Evolutionary conservation across 2,113 vertebrate species (phyloP).

Genomic region (Origma solitaria): DNA sequence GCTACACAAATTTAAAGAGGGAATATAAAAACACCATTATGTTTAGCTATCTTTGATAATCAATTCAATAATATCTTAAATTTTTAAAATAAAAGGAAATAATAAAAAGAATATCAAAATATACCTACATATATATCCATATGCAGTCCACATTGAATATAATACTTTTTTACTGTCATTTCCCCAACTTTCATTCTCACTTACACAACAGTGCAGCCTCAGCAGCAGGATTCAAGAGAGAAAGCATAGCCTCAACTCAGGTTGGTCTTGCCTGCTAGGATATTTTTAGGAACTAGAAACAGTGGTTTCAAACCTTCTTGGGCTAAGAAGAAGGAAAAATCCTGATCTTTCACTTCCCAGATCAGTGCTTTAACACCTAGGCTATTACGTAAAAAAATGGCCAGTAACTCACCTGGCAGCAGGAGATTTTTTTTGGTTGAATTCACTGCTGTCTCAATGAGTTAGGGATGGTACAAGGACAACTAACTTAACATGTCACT

Average conservation of each 20-base stretch:
- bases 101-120: not conserved
- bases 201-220: not conserved
- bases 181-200: not conserved
- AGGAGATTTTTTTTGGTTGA: not conserved
- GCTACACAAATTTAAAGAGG: not conserved
- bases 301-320: not conserved
- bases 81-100: not conserved
- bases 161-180: not conserved
- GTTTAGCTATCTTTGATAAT: not conserved
- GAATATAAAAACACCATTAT: not conserved
- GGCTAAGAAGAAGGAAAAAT: not conserved
- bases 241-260: not conserved
- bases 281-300: not conserved
- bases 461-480: not conserved
- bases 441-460: conserved; percentile 22
- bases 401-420: conserved; percentile 1
- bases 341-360: not conserved
- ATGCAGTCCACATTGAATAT: not conserved
- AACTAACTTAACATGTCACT: not conserved
- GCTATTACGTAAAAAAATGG: not conserved
- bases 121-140: too few relatives aligned
- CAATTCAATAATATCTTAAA: not conserved
- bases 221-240: not conserved
- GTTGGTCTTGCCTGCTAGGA: not conserved
- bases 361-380: not conserved